These are phyloP conservation scores for Serinus canaria DNA, from an alignment of 2,113 vertebrate species.

Conservation along the genomic window DNA sequence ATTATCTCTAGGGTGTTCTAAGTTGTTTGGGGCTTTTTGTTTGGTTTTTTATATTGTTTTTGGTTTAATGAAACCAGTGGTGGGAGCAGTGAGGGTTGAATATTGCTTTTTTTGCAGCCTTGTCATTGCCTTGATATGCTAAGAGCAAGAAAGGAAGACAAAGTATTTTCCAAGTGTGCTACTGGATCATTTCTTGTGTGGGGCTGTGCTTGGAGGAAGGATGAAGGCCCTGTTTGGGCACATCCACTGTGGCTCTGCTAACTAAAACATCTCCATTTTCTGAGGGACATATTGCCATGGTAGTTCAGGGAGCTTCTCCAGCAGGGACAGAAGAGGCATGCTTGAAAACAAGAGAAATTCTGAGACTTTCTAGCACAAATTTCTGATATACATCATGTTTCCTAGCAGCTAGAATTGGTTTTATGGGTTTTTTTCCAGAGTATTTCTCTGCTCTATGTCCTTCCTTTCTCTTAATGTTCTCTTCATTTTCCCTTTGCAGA, in stretches of 20 bases:
- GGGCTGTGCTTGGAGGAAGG: not conserved
- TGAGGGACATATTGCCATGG: not conserved
- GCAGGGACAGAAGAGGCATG: not conserved
- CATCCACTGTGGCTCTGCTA: not conserved
- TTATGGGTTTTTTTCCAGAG: not conserved
- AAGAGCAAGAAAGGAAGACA: not conserved
- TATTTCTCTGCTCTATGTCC: not conserved
- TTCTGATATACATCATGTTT: not conserved
- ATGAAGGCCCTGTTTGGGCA: not conserved
- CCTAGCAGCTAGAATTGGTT: not conserved
- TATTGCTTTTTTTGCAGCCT: not conserved
- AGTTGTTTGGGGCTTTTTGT: not conserved
- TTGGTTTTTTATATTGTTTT: not conserved
- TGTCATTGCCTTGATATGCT: rapidly evolving
- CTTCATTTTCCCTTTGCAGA: not conserved
- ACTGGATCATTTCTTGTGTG: not conserved
- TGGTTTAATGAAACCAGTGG: not conserved
- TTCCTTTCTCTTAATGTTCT: not conserved
- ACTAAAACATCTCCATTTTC: not conserved
- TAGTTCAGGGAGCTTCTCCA: not conserved
- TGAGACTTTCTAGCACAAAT: not conserved
- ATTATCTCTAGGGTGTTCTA: not conserved
- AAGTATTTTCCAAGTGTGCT: not conserved
- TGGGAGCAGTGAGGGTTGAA: not conserved
- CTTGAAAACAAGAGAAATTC: not conserved